Conservation (phyloP, 2,113 vertebrate species). For the Microcebus ravelobensis region DNA sequence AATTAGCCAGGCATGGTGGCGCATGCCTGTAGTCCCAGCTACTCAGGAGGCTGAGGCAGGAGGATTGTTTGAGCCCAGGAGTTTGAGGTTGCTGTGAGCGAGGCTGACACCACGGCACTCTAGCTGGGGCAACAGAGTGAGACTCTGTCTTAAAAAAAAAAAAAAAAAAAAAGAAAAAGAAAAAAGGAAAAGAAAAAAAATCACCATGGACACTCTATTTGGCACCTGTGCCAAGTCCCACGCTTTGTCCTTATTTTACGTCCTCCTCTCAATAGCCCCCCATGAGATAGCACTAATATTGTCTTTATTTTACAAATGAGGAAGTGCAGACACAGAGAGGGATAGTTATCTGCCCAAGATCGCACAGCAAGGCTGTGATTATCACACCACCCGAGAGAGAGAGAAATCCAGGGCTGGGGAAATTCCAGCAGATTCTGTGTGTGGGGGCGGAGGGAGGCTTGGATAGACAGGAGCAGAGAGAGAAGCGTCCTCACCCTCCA, state of each 20-base stretch:
- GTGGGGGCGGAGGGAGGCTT: fast-evolving
- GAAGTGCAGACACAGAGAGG: background rate
- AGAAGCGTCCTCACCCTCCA: background rate
- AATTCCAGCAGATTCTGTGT: background rate
- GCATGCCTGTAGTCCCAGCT: too few relatives aligned
- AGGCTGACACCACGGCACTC: too few relatives aligned
- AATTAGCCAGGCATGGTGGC: too few relatives aligned
- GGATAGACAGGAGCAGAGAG: background rate
- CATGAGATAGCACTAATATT: background rate
- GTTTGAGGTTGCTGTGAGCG: too few relatives aligned
- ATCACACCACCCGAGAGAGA: background rate
- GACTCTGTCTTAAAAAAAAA: too few relatives aligned
- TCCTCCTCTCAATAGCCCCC: too few relatives aligned
- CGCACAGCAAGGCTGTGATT: background rate
- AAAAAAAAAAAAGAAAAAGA: too few relatives aligned
- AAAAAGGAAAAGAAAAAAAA: too few relatives aligned
- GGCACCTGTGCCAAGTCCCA: background rate
- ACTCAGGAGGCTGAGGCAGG: too few relatives aligned
- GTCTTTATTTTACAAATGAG: background rate
- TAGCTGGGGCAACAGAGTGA: too few relatives aligned
- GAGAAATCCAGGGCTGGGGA: background rate
- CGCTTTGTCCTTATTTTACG: background rate
- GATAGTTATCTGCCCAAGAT: background rate
- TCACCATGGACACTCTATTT: too few relatives aligned
- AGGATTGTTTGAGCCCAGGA: too few relatives aligned